phyloP scores from a whole-genome alignment of 2,797 vertebrate genomes.

The Diceros bicornis region DNA sequence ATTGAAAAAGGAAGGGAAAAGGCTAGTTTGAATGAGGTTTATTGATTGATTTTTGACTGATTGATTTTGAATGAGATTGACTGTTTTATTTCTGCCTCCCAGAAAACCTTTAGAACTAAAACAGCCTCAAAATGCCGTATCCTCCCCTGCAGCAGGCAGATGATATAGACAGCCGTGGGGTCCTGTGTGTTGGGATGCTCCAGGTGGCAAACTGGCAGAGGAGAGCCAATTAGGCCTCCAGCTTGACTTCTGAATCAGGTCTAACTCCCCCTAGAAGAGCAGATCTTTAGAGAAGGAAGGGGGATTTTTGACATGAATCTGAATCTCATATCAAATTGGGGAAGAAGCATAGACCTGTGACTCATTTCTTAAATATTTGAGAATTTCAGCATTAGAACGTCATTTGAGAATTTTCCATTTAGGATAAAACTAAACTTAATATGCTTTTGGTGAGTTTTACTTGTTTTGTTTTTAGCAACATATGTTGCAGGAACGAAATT shows the following conservation, averaged over 20 bases:
- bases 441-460: neutral
- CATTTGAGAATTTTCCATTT: neutral
- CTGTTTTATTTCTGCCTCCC: neutral
- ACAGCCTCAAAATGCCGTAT: neutral
- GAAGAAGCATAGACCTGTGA: neutral
- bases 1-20: neutral
- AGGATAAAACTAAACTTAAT: neutral
- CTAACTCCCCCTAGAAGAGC: neutral
- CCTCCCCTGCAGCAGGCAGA: neutral
- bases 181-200: neutral
- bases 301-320: neutral
- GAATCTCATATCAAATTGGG: neutral
- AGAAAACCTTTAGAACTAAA: neutral
- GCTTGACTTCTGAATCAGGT: neutral
- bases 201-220: neutral
- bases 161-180: accelerated
- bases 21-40: neutral
- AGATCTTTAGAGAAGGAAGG: neutral
- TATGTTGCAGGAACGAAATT: neutral
- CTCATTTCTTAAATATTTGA: neutral
- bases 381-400: neutral
- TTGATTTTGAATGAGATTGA: neutral
- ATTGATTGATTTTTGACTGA: neutral
- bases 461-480: neutral
- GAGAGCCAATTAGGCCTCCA: neutral